phyloP scores from a whole-genome alignment of 2,797 vertebrate genomes.

The Molossus molossus region DNA sequence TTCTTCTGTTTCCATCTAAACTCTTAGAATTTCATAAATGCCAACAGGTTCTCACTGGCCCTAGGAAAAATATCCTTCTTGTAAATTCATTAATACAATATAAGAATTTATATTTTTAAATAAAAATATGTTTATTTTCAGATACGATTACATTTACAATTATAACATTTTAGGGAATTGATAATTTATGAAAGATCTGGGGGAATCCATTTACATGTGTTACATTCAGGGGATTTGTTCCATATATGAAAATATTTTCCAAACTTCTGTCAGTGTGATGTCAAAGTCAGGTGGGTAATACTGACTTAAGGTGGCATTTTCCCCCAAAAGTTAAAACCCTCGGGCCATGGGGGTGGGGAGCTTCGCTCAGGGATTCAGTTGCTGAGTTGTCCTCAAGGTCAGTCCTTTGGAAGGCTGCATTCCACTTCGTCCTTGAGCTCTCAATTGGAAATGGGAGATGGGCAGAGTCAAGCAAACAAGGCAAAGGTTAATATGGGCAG shows the following conservation, averaged over 20 bases:
- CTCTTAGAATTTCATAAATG: conserved; percentile 57
- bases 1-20: conserved; percentile 51
- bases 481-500: conserved; percentile 81
- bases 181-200: neutral
- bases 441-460: conserved; percentile 79
- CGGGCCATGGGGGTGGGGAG: fast-evolving
- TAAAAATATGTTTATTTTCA: conserved; percentile 50
- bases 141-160: conserved; percentile 20
- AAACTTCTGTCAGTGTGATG: neutral
- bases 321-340: neutral
- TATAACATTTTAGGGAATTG: neutral
- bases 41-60: neutral
- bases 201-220: neutral
- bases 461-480: conserved; percentile 84
- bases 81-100: conserved; percentile 48
- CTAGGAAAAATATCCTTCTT: neutral
- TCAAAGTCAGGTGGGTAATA: neutral
- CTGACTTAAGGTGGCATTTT: neutral
- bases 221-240: neutral
- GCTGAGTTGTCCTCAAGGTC: conserved; percentile 33
- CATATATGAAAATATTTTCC: conserved; percentile 1
- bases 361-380: conserved; percentile 18
- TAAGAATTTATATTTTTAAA: conserved; percentile 33
- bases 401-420: neutral
- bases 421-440: conserved; percentile 62